Evolutionary conservation across 2,888 invertebrate genomes (phyloP), one percentile per base, ranked within the genome.

Genomic region (Acronicta psi): DNA sequence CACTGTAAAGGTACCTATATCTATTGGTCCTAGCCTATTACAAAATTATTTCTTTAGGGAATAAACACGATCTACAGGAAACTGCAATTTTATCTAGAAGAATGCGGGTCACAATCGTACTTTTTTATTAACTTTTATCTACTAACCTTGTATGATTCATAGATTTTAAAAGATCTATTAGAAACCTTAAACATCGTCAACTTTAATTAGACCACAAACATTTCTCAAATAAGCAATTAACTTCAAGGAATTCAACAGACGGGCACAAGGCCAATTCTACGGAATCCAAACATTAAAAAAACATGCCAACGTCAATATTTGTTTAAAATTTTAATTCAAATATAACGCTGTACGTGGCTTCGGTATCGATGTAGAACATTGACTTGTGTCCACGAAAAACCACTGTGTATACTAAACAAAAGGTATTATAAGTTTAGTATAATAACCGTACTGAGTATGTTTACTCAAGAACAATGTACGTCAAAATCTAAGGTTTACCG

Each of bases 401-500:
- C 59, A 64, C 46, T 65, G 42, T 59, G 46, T 44, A 23, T 54
- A 46, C 44, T 58, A 51, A 69, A 68, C 38, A 64, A 59, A 34
- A 47, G 25, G 51, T 64, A 67, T 40, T 53, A 47, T 53, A 42
- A 29, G 29, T 29, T 29, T 29, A 53, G 59, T 75, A 80, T 69
- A 68, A 80, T 78, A 80, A 80, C 70, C 59, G 66, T 73, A 68
- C 66, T 69, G 68, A 72, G 74, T 77, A 69, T 75, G 75, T 81
- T 80, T 78, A 73, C 77, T 75, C 67, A 66, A 58, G 60, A 70
- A 81, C 68, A 76, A 76, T 81, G 73, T 70, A 78, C 75, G 77
- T 85, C 80, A 80, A 69, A 79, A 70, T 66, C 65, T 69, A 55
- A 75, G 64, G 78, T 79, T 79, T 70, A 75, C 78, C 66, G 77